Conservation (phyloP, 1,140 invertebrate species). For the Drosophila melanica region DNA sequence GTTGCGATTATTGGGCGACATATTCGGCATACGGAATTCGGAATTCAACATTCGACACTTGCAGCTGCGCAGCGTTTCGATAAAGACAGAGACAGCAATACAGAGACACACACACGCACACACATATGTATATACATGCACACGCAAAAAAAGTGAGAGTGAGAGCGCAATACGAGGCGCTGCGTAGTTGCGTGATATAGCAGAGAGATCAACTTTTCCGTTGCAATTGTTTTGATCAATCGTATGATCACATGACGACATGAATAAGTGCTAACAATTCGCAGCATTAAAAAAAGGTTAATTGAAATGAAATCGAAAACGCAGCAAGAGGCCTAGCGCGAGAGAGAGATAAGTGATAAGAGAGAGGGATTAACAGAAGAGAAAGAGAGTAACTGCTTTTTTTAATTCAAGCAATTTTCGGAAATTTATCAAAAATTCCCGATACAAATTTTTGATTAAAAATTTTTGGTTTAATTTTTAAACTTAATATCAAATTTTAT, state of each 20-base stretch:
- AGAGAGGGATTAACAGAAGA: no score
- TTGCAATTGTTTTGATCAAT: constrained; percentile 39
- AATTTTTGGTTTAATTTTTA: no score
- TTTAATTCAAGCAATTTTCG: no score
- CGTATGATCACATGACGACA: constrained; percentile 20
- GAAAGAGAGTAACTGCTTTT: no score
- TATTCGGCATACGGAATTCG: constrained; percentile 35
- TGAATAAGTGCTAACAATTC: constrained; percentile 11
- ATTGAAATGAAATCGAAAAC: constrained; percentile 42
- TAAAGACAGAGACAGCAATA: constrained; percentile 5
- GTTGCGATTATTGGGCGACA: constrained; percentile 46
- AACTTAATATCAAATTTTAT: no score
- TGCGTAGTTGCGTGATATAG: constrained; percentile 5
- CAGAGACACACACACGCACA: no score
- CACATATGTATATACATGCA: neutral
- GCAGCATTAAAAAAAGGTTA: constrained; percentile 10
- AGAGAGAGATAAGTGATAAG: neutral
- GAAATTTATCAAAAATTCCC: no score
- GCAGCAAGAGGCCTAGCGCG: neutral
- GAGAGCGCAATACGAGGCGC: neutral
- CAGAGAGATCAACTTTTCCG: constrained; percentile 24
- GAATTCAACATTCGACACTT: constrained; percentile 40
- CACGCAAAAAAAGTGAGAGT: neutral
- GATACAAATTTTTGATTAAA: no score
- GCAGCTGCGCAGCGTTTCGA: constrained; percentile 36